These are phyloP conservation scores for Euwallacea fornicatus DNA, from an alignment of 1,140 invertebrate genomes.

Conservation along the genomic window DNA sequence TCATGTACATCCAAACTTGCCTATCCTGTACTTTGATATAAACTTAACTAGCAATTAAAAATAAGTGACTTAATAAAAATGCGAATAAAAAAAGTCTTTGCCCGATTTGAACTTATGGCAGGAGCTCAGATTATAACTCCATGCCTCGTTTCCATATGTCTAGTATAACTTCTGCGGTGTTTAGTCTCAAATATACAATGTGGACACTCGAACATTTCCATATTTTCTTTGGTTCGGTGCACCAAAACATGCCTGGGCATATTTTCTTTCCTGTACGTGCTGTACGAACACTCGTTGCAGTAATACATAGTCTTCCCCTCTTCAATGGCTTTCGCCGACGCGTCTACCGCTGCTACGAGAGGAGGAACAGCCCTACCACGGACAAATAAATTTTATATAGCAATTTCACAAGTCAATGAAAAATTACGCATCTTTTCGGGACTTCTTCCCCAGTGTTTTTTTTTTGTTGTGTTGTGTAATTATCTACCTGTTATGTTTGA, in stretches of 20 bases:
- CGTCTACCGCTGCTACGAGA: background rate
- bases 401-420: no score
- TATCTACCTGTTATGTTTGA: slow-evolving; percentile 25
- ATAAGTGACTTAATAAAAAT: no score
- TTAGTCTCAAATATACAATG: slow-evolving; percentile 36
- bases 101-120: no score
- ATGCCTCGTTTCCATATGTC: slow-evolving; percentile 30
- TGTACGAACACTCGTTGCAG: slow-evolving; percentile 31
- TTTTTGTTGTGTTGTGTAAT: background rate
- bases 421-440: no score
- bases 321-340: background rate
- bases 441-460: no score
- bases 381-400: no score
- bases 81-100: no score
- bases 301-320: slow-evolving; percentile 9
- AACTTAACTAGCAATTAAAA: no score
- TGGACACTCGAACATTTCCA: slow-evolving; percentile 25
- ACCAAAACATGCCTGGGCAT: slow-evolving; percentile 28
- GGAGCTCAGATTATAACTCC: slow-evolving; percentile 1
- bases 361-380: background rate
- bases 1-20: no score
- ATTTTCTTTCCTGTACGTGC: slow-evolving; percentile 22
- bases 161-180: slow-evolving; percentile 26
- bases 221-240: slow-evolving; percentile 24
- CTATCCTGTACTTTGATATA: no score